Evolutionary conservation across 1,140 invertebrate genomes (phyloP), one percentile per base, ranked within the genome.

Genomic region (Eupeodes corollae): DNA sequence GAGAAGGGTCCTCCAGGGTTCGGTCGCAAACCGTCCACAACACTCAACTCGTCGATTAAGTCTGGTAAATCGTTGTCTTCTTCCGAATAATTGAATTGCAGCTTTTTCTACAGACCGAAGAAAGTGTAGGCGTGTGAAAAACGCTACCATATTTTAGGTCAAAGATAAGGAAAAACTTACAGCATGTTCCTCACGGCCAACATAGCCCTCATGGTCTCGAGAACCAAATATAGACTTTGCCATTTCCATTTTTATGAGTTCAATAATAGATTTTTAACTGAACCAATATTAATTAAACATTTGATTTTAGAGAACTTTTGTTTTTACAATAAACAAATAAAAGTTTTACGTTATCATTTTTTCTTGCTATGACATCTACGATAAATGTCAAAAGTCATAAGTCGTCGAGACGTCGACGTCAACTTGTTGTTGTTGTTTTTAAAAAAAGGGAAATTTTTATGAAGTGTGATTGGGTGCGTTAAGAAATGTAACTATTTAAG

Each of bases 171-270:
- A 43, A 45, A 37, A 49, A 70, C 70, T 75, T 74, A 85, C 82
- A 70, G 82, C 80, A 65, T 87, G 82, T 66, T 86, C 84, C 60
- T 83, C 82, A 61, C 84, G 85, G 11, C 84, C 84, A 56, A 86
- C 80, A 69, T 95, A 93, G 57, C 90, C 90, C 53, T 89, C 87
- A 62, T 89, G 85, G 64, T 87, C 80, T 54, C 86, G 78, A 37
- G 79, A 76, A 51, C 83, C 85, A 72, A 93, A 93, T 49, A 93
- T 70, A 32, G 85, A 86, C 70, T 88, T 88, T 10, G 88, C 88
- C 56, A 90, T 77, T 69, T 91, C 86, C 87, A 90, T 90, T 11
- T 18, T 58, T 19, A 30, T 5, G 10, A 19, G 3, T 8, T 46
- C 12, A 13, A 26, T 41, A 5, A 41, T 42, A 33, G 33, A 26